Evolutionary conservation across 2,797 vertebrate species (phyloP), one percentile per base, ranked within the genome.

Genomic region (Kryptolebias ocellatus): DNA sequence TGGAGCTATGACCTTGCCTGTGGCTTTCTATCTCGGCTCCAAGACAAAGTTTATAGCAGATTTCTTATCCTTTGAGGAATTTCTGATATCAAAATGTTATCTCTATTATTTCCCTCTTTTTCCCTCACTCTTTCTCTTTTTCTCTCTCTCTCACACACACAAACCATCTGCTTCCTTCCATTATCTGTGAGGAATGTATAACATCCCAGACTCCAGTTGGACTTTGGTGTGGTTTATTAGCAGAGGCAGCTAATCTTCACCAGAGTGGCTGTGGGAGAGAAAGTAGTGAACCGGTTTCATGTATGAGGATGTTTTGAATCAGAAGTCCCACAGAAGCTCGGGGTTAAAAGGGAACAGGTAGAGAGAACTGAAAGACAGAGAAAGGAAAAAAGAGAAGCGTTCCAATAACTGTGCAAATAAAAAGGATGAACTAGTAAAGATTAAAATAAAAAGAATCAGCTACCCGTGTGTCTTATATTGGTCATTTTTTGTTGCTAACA

Each of bases 111-210:
- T 42, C 34, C 14, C 42, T 45, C 16, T 47, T 0, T 69, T 16
- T 56, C 50, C 29, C 54, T 28, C 29, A 9, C 20, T 45, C 17
- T 11, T n/a, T 46, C 27, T 0, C n/a, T 56, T 10, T 20, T 18
- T 4, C 9, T 42, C 39, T 9, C 27, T 56, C 39, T 16, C 46
- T 16, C 57, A 45, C 53, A 60, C 53, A 64, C 27, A 69, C 37
- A 72, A 11, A 52, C 31, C 55, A 39, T 42, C 51, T 4, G 37
- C 70, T 78, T 78, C 64, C 67, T 72, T 72, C 16, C 45, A 55
- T 57, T 83, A 85, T 83, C 81, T 54, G 1, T 17, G 53, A 72
- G 79, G 81, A 85, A 88, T 84, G 78, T 53, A 53, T 6, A 71
- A 60, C 70, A 76, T 24, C 20, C 60, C 31, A 61, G 37, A 47